Evolutionary conservation across 2,888 invertebrate genomes (phyloP).

Genomic region (Lissonota sp.): DNA sequence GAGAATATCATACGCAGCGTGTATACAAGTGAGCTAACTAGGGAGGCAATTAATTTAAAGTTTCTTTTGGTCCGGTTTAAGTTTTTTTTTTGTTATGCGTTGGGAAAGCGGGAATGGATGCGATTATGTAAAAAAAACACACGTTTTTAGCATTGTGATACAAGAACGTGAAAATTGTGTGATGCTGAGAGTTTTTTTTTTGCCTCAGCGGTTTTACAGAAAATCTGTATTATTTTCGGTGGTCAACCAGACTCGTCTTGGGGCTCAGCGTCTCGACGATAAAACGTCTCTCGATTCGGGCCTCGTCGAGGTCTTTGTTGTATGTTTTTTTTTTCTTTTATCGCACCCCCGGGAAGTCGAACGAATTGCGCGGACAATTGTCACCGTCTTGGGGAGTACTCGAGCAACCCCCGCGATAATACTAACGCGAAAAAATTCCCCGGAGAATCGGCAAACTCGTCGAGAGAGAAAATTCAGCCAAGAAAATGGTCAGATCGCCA

Average conservation of each 20-base stretch:
- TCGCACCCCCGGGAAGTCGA: neutral
- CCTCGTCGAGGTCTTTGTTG: conserved; percentile 4
- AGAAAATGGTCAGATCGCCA: neutral
- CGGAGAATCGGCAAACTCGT: conserved; percentile 8
- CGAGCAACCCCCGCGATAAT: neutral
- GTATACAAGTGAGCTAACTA: conserved; percentile 59
- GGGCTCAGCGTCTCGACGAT: conserved; percentile 24
- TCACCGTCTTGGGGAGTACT: neutral
- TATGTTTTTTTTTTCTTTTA: conserved; percentile 2
- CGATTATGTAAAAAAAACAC: neutral
- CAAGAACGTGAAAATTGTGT: conserved; percentile 35
- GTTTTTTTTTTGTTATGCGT: conserved; percentile 21
- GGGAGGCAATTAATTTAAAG: conserved; percentile 51
- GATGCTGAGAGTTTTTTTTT: conserved; percentile 36
- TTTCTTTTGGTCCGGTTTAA: conserved; percentile 27
- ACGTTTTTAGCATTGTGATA: conserved; percentile 51
- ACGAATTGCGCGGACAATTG: neutral
- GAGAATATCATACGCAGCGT: conserved; percentile 44
- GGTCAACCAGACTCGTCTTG: neutral
- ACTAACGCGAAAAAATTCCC: conserved; percentile 5
- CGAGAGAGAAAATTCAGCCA: neutral
- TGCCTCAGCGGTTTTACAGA: neutral
- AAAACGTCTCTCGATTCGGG: conserved; percentile 13
- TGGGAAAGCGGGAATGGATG: conserved; percentile 15
- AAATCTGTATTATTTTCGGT: conserved; percentile 5